Evolutionary conservation across 2,797 vertebrate genomes (phyloP).

Genomic region (Rallus crepitans): DNA sequence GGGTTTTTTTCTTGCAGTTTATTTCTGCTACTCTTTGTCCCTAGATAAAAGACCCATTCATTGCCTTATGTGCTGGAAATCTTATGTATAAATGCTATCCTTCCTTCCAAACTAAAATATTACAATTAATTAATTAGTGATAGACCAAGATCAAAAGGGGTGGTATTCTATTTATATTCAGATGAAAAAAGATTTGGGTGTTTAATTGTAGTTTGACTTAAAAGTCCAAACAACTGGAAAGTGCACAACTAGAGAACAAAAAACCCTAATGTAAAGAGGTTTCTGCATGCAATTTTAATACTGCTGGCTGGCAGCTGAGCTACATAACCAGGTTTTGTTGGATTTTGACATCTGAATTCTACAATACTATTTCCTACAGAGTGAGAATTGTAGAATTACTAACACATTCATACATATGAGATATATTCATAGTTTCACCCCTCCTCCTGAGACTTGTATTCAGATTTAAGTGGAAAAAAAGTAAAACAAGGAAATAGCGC

Average conservation of each 20-base stretch:
- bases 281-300: background rate
- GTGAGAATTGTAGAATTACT: background rate
- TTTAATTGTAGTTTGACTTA: background rate
- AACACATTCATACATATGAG: background rate
- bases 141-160: background rate
- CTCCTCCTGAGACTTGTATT: background rate
- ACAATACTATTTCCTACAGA: background rate
- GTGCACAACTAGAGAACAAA: background rate
- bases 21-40: background rate
- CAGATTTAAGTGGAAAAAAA: background rate
- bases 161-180: background rate
- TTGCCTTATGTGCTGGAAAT: background rate
- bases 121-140: background rate
- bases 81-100: background rate
- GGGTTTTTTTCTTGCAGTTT: background rate
- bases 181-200: background rate
- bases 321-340: background rate
- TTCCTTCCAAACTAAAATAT: background rate
- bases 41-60: background rate
- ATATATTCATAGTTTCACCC: background rate
- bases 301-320: background rate
- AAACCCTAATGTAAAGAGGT: background rate
- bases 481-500: background rate
- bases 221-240: background rate
- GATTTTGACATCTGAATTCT: background rate